phyloP scores from a whole-genome alignment of 1,140 invertebrate species.

The Cyclargus thomasi region DNA sequence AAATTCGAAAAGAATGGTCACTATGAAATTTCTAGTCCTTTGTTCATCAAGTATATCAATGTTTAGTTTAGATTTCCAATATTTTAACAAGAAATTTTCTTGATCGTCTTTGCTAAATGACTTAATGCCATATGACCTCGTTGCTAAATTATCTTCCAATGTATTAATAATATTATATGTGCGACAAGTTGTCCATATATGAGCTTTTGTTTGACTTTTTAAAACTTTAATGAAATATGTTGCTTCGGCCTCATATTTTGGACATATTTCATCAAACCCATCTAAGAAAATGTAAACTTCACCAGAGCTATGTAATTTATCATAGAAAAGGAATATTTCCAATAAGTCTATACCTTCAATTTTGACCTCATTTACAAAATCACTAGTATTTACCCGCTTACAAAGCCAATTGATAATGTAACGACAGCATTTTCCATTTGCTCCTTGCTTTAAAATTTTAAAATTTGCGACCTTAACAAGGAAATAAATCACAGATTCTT shows the following conservation, averaged over 20 bases:
- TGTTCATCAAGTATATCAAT: neutral
- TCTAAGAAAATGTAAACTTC: constrained; percentile 17
- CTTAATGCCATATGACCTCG: neutral
- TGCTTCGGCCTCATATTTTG: neutral
- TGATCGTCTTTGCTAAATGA: constrained; percentile 1
- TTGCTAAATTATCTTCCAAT: constrained; percentile 9
- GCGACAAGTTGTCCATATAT: constrained; percentile 16
- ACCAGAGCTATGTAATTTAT: constrained; percentile 7
- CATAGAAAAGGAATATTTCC: constrained; percentile 11
- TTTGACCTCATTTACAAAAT: neutral
- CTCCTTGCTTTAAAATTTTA: neutral
- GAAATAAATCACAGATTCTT: constrained; percentile 1
- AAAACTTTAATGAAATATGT: constrained; percentile 16
- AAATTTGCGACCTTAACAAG: neutral
- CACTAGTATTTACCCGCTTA: neutral
- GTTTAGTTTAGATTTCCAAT: constrained; percentile 12
- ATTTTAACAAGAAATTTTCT: constrained; percentile 7
- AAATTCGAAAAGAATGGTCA: constrained; percentile 12
- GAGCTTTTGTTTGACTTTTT: neutral
- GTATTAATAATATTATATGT: constrained; percentile 14
- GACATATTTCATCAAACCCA: constrained; percentile 19
- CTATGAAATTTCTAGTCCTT: constrained; percentile 8
- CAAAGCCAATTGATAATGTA: neutral
- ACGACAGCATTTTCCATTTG: neutral
- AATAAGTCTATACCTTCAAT: constrained; percentile 7